These are phyloP conservation scores for Drosophila mimica DNA, from an alignment of 2,888 invertebrate genomes.

Conservation along the genomic window DNA sequence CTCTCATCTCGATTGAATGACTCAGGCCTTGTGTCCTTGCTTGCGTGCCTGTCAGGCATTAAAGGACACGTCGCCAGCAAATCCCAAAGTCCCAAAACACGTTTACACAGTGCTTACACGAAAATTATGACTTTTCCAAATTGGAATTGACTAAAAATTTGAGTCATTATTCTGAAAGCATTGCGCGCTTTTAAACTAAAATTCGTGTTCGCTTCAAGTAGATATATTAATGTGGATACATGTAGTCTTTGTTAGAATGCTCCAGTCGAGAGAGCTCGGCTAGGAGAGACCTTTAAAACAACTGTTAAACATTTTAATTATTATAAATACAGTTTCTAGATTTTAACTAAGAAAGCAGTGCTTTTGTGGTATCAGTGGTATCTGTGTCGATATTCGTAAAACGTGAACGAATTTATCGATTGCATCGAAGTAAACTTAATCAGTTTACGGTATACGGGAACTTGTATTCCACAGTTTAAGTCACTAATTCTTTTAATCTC, in stretches of 20 bases:
- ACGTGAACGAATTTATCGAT: neutral
- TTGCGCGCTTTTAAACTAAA: neutral
- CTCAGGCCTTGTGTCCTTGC: conserved; percentile 53
- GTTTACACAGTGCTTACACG: conserved; percentile 28
- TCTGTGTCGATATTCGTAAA: neutral
- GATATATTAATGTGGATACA: neutral
- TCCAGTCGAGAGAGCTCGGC: neutral
- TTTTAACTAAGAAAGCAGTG: neutral
- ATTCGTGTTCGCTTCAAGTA: neutral
- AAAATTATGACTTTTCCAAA: neutral
- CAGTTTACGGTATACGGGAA: neutral
- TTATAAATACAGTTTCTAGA: neutral
- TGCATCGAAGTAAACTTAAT: neutral
- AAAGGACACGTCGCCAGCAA: conserved; percentile 43
- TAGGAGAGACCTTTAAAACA: neutral
- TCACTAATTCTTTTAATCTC: neutral
- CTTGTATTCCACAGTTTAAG: neutral
- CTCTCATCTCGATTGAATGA: conserved; percentile 57
- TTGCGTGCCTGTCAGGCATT: conserved; percentile 67
- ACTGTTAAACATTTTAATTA: neutral
- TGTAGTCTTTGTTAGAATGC: neutral
- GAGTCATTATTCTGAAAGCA: neutral
- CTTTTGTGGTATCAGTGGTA: too few species aligned
- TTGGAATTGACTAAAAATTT: neutral
- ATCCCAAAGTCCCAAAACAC: conserved; percentile 16